Conservation (phyloP, 2,888 invertebrate species). For the Drosophila cognata region DNA sequence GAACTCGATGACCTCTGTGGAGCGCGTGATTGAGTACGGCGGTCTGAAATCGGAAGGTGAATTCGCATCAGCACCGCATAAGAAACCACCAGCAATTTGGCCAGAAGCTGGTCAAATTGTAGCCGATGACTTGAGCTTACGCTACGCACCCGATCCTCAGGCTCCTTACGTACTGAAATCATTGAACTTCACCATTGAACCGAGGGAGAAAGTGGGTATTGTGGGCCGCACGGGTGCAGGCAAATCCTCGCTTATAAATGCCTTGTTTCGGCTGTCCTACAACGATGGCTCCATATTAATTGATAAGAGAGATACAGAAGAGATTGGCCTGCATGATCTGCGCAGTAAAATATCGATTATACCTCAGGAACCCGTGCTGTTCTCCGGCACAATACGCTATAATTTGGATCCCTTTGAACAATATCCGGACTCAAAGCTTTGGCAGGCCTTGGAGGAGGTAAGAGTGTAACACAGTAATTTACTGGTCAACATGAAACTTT, state of each 20-base stretch:
- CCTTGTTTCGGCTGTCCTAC: slow-evolving; percentile 92
- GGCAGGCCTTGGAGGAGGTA: slow-evolving; percentile 93
- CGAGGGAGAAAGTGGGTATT: slow-evolving; percentile 89
- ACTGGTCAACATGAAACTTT: neutral
- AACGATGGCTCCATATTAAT: slow-evolving; percentile 92
- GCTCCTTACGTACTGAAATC: slow-evolving; percentile 91
- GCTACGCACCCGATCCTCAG: slow-evolving; percentile 88
- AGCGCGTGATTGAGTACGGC: slow-evolving; percentile 90
- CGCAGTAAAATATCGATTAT: slow-evolving; percentile 93
- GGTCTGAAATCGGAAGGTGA: slow-evolving; percentile 84
- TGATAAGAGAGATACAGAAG: slow-evolving; percentile 90
- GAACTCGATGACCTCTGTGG: slow-evolving; percentile 96
- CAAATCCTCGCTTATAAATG: slow-evolving; percentile 89
- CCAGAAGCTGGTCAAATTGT: slow-evolving; percentile 89
- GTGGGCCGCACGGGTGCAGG: slow-evolving; percentile 91
- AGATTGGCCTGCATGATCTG: slow-evolving; percentile 90
- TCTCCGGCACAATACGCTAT: slow-evolving; percentile 93
- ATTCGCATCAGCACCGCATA: slow-evolving; percentile 88
- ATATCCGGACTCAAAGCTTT: slow-evolving; percentile 91
- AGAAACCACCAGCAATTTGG: slow-evolving; percentile 89
- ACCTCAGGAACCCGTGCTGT: slow-evolving; percentile 93
- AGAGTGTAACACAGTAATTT: slow-evolving; percentile 64
- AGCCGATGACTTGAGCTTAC: slow-evolving; percentile 89
- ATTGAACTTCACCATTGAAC: slow-evolving; percentile 87
- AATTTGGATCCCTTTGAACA: slow-evolving; percentile 96